Base-by-base conservation (phyloP, 2,888 invertebrate genomes). In the Lasius platythorax region DNA sequence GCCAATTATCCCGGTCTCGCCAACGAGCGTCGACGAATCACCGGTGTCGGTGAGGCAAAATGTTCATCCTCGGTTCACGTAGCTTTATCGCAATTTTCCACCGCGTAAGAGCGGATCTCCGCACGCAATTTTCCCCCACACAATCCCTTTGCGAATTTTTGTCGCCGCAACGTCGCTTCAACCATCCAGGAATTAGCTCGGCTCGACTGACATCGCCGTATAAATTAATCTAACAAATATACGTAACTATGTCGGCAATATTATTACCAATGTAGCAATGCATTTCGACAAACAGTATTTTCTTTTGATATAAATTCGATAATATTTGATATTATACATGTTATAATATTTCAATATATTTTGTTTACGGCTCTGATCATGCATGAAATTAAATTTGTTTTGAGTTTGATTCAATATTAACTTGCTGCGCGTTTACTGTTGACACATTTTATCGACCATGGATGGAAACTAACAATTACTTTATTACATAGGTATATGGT, bases 1-100 rank as follows among this genome's bases (percentile, higher is more conserved):
- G 86, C 89, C 91, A 91, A 92, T 92, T 90, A 92, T 90, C 89
- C 87, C 86, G 66, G 82, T 72, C 87, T 82, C 88, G 81, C 76
- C 87, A 88, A 86, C 87, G 82, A 82, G 85, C 86, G 75, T 82
- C 74, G 78, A 67, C 89, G 79, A 76, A 76, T 76, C 74, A 82
- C 84, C 73, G 67, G 28, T 43, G 63, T 50, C 56, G 61, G 66
- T n/a, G 75, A 64, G 30, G 78, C 82, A 46, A 78, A 82, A 82
- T 75, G 76, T 82, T 82, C 82, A 82, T 76, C 43, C 63, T 64
- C 82, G 40, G 82, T 76, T 73, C 82, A 61, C 37, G 40, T 63
- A 75, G 76, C 64, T 72, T 72, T 56, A 78, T 78, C 72, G 58
- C 72, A 61, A 79, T 79, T 79, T 79, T 72, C 72, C 72, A 33